Conservation (phyloP, 92 coral and sea anemone species). For the Scolanthus callimorphus region DNA sequence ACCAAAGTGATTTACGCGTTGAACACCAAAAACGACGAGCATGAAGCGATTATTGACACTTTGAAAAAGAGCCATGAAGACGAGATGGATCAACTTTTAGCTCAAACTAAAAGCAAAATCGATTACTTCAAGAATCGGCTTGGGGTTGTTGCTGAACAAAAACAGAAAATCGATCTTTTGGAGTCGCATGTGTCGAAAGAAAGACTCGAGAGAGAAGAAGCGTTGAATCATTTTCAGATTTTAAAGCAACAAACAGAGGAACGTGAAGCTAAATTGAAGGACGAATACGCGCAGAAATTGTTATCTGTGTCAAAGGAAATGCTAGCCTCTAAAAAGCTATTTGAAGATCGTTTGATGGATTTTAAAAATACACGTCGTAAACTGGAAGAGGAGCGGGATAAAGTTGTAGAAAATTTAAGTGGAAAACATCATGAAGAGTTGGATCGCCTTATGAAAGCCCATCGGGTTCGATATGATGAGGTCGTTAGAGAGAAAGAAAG, state of each 20-base stretch:
- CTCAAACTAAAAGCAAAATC: slow-evolving; percentile 79
- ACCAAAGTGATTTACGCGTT: slow-evolving; percentile 98
- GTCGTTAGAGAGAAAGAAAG: slow-evolving; percentile 84
- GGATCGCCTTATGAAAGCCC: slow-evolving; percentile 97
- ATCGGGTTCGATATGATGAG: slow-evolving; percentile 90
- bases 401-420: slow-evolving; percentile 64
- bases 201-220: slow-evolving; percentile 68
- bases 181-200: slow-evolving; percentile 78
- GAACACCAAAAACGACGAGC: slow-evolving; percentile 97
- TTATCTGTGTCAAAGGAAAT: slow-evolving; percentile 70
- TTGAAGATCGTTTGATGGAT: slow-evolving; percentile 84
- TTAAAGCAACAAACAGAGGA: slow-evolving; percentile 66
- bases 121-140: slow-evolving; percentile 73
- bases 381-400: slow-evolving; percentile 84
- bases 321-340: slow-evolving; percentile 71
- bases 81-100: slow-evolving; percentile 84
- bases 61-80: slow-evolving; percentile 80
- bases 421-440: slow-evolving; percentile 87
- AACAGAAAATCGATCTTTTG: slow-evolving; percentile 57
- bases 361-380: slow-evolving; percentile 65
- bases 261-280: slow-evolving; percentile 50
- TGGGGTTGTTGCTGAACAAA: slow-evolving; percentile 75
- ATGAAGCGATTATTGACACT: slow-evolving; percentile 72
- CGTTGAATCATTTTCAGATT: slow-evolving; percentile 73
- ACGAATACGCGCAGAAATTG: slow-evolving; percentile 76